Evolutionary conservation across 2,888 invertebrate species (phyloP).

Genomic region (Drosophila anomelani): DNA sequence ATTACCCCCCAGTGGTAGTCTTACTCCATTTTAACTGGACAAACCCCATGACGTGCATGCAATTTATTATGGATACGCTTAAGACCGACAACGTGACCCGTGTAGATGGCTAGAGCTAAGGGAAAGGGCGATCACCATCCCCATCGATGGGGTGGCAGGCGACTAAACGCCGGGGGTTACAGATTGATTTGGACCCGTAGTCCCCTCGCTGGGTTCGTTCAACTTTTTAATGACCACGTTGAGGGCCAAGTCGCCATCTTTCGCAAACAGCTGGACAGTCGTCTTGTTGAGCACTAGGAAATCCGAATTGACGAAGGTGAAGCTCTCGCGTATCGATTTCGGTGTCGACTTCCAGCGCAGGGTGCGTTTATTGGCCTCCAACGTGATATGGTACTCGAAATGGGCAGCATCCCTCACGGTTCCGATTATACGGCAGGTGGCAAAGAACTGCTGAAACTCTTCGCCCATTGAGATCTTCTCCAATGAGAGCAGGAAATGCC

Average conservation of each 20-base stretch:
- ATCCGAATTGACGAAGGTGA: conserved; percentile 98
- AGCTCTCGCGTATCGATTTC: conserved; percentile 98
- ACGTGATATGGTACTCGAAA: conserved; percentile 97
- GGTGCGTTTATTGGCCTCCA: conserved; percentile 84
- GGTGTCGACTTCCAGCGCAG: conserved; percentile 96
- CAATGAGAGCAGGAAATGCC: conserved; percentile 99
- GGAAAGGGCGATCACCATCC: background rate
- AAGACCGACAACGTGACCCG: background rate
- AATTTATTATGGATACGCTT: conserved; percentile 8
- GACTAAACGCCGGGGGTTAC: background rate
- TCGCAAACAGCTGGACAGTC: conserved; percentile 98
- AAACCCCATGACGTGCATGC: background rate
- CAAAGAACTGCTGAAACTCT: conserved; percentile 97
- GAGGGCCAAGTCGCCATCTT: conserved; percentile 99
- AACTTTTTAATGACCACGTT: conserved; percentile 96
- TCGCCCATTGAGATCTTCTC: conserved; percentile 99
- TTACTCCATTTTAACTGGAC: background rate
- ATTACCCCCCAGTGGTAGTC: no score
- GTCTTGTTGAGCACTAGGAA: conserved; percentile 99
- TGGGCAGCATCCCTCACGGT: conserved; percentile 99
- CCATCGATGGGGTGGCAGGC: background rate
- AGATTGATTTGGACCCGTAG: background rate
- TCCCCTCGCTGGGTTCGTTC: background rate
- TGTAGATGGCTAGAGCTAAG: background rate
- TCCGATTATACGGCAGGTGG: conserved; percentile 99